Conservation (phyloP, 2,113 vertebrate genomes). For the Macquaria australasica region DNA sequence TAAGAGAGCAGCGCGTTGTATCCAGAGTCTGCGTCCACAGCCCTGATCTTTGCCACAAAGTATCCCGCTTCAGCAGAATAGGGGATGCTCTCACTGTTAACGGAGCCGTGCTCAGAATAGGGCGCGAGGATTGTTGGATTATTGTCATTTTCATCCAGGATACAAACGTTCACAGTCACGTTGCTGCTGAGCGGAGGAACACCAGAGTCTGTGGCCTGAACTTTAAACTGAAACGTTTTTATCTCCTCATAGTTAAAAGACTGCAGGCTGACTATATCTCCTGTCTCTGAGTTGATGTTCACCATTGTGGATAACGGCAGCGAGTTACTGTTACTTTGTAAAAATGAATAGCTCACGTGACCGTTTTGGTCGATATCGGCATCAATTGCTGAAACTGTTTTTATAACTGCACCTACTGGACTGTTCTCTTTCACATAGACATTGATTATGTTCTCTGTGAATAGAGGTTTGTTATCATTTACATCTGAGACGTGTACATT, state of each 20-base stretch:
- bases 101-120: too few relatives aligned
- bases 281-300: constrained; percentile 83
- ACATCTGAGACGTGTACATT: constrained; percentile 87
- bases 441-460: constrained; percentile 70
- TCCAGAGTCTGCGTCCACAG: constrained; percentile 75
- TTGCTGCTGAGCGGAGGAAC: constrained; percentile 84
- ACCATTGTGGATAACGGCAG: constrained; percentile 81
- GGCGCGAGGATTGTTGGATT: constrained; percentile 83
- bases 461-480: constrained; percentile 89
- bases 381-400: constrained; percentile 51
- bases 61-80: constrained; percentile 60
- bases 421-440: constrained; percentile 83
- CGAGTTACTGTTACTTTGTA: constrained; percentile 70
- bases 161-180: constrained; percentile 77
- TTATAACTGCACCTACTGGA: constrained; percentile 48
- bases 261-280: constrained; percentile 84
- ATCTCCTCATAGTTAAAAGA: constrained; percentile 89
- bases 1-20: constrained; percentile 78
- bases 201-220: constrained; percentile 88
- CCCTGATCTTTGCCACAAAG: constrained; percentile 73
- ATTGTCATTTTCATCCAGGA: constrained; percentile 88
- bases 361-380: constrained; percentile 75
- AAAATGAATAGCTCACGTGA: constrained; percentile 83
- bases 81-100: constrained; percentile 46
- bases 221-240: constrained; percentile 83